phyloP scores from a whole-genome alignment of 2,888 invertebrate genomes.

The Globia sparganii region DNA sequence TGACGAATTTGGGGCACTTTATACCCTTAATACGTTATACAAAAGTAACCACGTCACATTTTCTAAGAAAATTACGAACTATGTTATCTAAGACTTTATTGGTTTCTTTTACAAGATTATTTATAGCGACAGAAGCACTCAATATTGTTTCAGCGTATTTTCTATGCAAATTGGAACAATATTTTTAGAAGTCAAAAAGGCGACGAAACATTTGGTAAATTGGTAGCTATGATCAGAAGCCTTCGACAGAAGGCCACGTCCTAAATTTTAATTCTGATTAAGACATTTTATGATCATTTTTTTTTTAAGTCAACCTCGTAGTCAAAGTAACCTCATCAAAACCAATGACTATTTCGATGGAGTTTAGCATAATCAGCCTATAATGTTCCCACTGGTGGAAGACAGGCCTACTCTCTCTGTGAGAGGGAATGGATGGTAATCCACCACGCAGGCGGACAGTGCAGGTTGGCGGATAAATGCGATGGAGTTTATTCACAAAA shows the following conservation, averaged over 20 bases:
- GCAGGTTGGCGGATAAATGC: not conserved
- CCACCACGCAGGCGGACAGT: not conserved
- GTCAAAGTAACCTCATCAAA: not conserved
- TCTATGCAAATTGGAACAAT: constrained; percentile 28
- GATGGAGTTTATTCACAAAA: not conserved
- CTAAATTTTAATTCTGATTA: constrained; percentile 40
- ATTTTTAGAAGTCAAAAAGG: constrained; percentile 31
- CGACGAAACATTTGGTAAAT: constrained; percentile 37
- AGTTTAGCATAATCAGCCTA: not conserved
- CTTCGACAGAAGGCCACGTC: constrained; percentile 9
- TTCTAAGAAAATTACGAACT: constrained; percentile 18
- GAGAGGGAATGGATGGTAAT: not conserved
- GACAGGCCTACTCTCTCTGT: not conserved
- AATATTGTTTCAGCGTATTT: constrained; percentile 19
- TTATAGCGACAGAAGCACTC: not conserved
- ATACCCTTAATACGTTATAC: constrained; percentile 27
- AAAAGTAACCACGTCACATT: constrained; percentile 18
- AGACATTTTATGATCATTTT: not conserved
- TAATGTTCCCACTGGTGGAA: not conserved
- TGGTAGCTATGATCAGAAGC: constrained; percentile 23
- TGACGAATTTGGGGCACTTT: constrained; percentile 34
- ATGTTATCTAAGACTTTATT: constrained; percentile 27
- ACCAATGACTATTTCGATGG: not conserved
- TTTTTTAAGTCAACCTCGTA: not conserved
- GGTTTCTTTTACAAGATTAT: constrained; percentile 19